Evolutionary conservation across 2,888 invertebrate genomes (phyloP), one percentile per base, ranked within the genome.

Genomic region (Pasiphila rectangulata): DNA sequence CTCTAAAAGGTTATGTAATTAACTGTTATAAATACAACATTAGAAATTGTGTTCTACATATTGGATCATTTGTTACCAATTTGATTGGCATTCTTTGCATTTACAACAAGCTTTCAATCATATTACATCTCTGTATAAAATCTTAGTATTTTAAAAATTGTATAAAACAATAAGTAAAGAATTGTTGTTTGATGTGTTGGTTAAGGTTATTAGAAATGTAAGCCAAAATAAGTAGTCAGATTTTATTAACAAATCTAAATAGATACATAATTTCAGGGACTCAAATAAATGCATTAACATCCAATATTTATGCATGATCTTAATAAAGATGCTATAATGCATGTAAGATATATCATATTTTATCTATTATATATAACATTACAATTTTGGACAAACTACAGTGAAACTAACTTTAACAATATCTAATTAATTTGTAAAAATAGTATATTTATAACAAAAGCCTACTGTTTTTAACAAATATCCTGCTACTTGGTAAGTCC

Each of bases 1-100:
- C 73, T 71, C 83, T 83, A 82, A 77, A 10, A 25, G 6, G 25
- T n/a, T n/a, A n/a, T n/a, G n/a, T n/a, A n/a, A n/a, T n/a, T n/a
- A n/a, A n/a, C n/a, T n/a, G n/a, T n/a, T n/a, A n/a, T n/a, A n/a
- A n/a, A n/a, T n/a, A n/a, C n/a, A n/a, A n/a, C n/a, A n/a, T n/a
- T n/a, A n/a, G n/a, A n/a, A n/a, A n/a, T n/a, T n/a, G n/a, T n/a
- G n/a, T n/a, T 27, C 12, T 6, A 23, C 37, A 36, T 36, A 40
- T 38, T 46, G 9, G 57, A 61, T 61, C 64, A 61, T 61, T 46
- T 56, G 50, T 51, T 30, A 50, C 51, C 49, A 53, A 53, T 44
- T 19, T 44, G 24, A 48, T 44, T 44, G 48, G 43, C 23, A 29
- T 39, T 35, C 16, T 23, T 30, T 23, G 41, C 45, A 51, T 27